Base-by-base conservation (phyloP, 2,797 vertebrate species). In the Ptychadena robeensis region DNA sequence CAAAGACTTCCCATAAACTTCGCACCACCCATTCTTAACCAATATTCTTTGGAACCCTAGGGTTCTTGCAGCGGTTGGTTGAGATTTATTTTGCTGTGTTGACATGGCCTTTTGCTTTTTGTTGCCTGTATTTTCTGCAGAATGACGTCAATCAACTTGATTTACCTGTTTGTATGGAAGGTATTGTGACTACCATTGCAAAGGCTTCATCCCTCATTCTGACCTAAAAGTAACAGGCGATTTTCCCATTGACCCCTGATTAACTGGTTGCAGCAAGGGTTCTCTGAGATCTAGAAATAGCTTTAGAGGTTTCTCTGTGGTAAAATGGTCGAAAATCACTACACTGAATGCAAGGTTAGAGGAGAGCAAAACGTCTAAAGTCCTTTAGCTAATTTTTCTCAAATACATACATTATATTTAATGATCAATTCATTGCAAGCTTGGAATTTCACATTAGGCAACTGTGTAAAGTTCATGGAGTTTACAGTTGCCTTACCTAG, bases 401-500 rank as follows among this genome's bases (percentile, higher is more conserved):
- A 18, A 14, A 14, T 32, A 1, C 65, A 32, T 32, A 67, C 65
- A 14, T 30, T 14, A 32, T 9, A 32, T 28, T 71, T 71, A 71
- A 10, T 9, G 38, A 12, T n/a, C 38, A 9, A 44, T 12, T 38
- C 0, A 32, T 9, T 31, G 3, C 31, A 31, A 65, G 30, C 3
- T 31, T 31, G 15, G 12, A 6, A 31, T 32, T 73, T 22, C 18
- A 30, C 70, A 73, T 57, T 15, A 73, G 12, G 40, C 53, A 28
- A 31, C 9, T 32, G 11, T 30, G 30, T 53, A 30, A 35, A 22
- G 74, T 65, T 65, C 74, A 77, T 22, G n/a, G 74, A 66, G 37
- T 77, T 77, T 77, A 9, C 32, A 25, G 32, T 8, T 35, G 37
- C 34, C 28, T 14, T 64, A 25, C 34, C 28, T 63, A 44, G 9